Evolutionary conservation across 2,888 invertebrate genomes (phyloP).

Genomic region (Calameuta pallipes): DNA sequence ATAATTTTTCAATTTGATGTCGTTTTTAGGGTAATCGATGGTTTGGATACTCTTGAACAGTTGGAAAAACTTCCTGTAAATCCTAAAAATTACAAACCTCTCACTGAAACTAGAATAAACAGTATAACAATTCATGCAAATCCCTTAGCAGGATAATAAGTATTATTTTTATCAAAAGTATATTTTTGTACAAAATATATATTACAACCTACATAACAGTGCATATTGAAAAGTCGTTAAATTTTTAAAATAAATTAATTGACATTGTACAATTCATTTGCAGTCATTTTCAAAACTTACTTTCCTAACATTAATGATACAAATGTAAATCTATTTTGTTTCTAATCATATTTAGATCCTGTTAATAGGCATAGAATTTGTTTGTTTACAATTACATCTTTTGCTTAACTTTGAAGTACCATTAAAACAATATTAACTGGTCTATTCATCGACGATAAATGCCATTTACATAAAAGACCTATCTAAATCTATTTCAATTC

Average conservation of each 20-base stretch:
- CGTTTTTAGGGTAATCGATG: constrained; percentile 91
- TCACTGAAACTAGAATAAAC: constrained; percentile 88
- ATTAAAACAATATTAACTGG: neutral
- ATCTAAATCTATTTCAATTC: too few species aligned
- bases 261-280: constrained; percentile 6
- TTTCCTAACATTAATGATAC: too few species aligned
- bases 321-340: too few species aligned
- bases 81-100: constrained; percentile 90
- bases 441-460: neutral
- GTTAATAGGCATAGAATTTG: neutral
- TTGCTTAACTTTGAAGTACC: too few species aligned
- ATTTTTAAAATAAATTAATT: neutral
- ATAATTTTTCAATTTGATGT: constrained; percentile 16
- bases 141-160: constrained; percentile 83
- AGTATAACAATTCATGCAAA: constrained; percentile 97
- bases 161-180: constrained; percentile 10
- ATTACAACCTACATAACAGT: neutral
- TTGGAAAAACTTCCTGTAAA: constrained; percentile 95
- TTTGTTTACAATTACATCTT: too few species aligned
- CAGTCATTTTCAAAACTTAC: too few species aligned
- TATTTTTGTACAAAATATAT: constrained; percentile 14
- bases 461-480: too few species aligned
- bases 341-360: neutral
- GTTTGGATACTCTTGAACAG: constrained; percentile 94
- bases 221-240: constrained; percentile 13